phyloP scores from a whole-genome alignment of 2,888 invertebrate genomes.

The Cryptocephalus primarius region DNA sequence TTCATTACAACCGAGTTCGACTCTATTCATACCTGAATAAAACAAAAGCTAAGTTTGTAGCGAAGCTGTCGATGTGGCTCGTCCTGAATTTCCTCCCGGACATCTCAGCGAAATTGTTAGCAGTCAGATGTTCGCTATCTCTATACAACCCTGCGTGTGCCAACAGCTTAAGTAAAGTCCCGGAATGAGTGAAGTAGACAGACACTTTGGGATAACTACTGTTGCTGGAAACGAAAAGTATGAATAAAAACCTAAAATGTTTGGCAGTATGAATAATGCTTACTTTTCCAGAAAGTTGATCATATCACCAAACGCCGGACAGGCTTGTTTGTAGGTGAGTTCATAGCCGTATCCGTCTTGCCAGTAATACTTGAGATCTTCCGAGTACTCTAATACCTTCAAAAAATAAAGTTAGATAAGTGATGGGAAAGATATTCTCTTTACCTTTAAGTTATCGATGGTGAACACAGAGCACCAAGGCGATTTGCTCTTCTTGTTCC shows the following conservation, averaged over 20 bases:
- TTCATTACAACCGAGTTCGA: no score
- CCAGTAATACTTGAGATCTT: conserved; percentile 74
- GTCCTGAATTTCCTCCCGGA: conserved; percentile 45
- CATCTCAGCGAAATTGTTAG: conserved; percentile 37
- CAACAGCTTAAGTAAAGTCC: conserved; percentile 65
- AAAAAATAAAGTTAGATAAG: conserved; percentile 12
- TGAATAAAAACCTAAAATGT: conserved; percentile 1
- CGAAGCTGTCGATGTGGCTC: conserved; percentile 63
- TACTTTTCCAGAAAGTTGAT: conserved; percentile 55
- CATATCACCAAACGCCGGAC: conserved; percentile 60
- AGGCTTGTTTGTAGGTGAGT: conserved; percentile 64
- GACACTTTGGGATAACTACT: conserved; percentile 32
- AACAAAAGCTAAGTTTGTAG: conserved; percentile 69
- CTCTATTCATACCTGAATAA: conserved; percentile 31
- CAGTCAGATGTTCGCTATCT: conserved; percentile 49
- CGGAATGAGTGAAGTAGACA: conserved; percentile 74
- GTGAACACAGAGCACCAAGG: conserved; percentile 74
- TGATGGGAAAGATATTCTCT: background rate
- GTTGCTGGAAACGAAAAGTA: conserved; percentile 18
- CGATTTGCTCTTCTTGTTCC: conserved; percentile 50
- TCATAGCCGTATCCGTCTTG: conserved; percentile 69
- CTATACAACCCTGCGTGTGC: conserved; percentile 62
- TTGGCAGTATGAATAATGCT: conserved; percentile 15
- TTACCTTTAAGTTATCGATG: conserved; percentile 45
- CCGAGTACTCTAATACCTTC: conserved; percentile 60